Evolutionary conservation across 1,140 invertebrate species (phyloP).

Genomic region (Drosophila miranda): DNA sequence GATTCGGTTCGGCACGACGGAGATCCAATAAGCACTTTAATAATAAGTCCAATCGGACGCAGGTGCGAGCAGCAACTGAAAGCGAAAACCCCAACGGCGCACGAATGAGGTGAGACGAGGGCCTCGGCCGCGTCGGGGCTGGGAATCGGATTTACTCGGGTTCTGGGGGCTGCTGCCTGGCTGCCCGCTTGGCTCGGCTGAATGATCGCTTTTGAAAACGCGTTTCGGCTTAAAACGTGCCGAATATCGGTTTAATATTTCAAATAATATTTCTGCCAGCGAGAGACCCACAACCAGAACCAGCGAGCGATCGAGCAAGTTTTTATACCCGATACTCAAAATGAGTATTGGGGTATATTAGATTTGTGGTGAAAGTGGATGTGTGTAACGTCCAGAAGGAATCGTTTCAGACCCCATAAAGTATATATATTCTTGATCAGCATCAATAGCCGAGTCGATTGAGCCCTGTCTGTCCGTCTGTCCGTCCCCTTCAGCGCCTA

Average conservation of each 20-base stretch:
- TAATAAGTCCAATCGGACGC: slow-evolving; percentile 73
- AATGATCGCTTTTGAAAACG: slow-evolving; percentile 38
- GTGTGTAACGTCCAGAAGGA: no score
- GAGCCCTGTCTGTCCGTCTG: no score
- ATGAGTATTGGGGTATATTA: no score
- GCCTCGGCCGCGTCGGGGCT: slow-evolving; percentile 36
- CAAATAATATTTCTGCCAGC: slow-evolving; percentile 31
- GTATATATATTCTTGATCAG: no score
- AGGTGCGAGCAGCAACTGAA: slow-evolving; percentile 78
- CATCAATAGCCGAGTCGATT: no score
- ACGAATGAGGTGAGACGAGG: slow-evolving; percentile 56
- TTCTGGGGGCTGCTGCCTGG: no score
- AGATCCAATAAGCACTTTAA: slow-evolving; percentile 25
- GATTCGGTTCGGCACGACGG: slow-evolving; percentile 15
- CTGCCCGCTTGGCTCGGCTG: not conserved
- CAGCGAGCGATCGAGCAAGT: not conserved
- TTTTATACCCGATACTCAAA: no score
- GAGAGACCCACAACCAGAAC: slow-evolving; percentile 4
- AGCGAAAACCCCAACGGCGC: slow-evolving; percentile 62
- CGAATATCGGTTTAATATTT: slow-evolving; percentile 55
- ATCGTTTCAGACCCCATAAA: no score
- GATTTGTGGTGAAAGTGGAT: no score
- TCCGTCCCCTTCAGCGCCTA: no score
- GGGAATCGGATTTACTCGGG: slow-evolving; percentile 1
- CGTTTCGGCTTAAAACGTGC: slow-evolving; percentile 41